Evolutionary conservation across 2,888 invertebrate genomes (phyloP), one percentile per base, ranked within the genome.

Genomic region (Venusia cambrica): DNA sequence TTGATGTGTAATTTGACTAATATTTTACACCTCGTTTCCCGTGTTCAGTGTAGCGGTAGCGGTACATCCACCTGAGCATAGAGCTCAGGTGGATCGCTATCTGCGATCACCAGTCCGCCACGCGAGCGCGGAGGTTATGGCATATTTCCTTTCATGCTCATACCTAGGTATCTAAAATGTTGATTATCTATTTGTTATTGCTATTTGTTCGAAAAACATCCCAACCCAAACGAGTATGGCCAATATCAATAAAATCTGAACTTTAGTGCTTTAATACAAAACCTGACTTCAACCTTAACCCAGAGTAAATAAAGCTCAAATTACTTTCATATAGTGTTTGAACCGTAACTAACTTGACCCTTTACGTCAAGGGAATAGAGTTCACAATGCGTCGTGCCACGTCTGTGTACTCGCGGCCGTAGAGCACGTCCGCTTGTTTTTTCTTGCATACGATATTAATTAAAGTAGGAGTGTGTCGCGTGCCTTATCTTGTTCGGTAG

Each of bases 391-490:
- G 5, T 27, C 10, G 14, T 8, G 2, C 8, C 27, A 22, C 26
- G 8, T 30, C 21, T 8, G 13, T 8, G 2, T 18, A 21, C 26
- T 27, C 10, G 28, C 20, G 17, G 27, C 21, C 25, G 1, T 13
- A 10, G 13, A 24, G 39, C 68, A 67, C 67, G 65, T 59, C 47
- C 52, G 35, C 47, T 38, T 51, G 19, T 62, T 64, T 67, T 68
- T 68, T 57, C 54, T 21, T 55, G 51, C 56, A 57, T 54, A 56
- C 38, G 48, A 49, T 48, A 69, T 69, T 70, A 70, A 70, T 70
- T 69, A 67, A 67, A 63, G 60, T 68, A 63, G 55, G 61, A 70
- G 63, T 60, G 56, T 54, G 49, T 37, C 47, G 45, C 70, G 70
- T 70, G 70, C 70, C 63, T 66, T 70, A 70, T 70, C 70, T 36